Percentiles rank a stretch among this genome's conserved stretches.
Evolutionary conservation across 2,113 vertebrate species (phyloP).

Genomic region (Alligator sinensis): DNA sequence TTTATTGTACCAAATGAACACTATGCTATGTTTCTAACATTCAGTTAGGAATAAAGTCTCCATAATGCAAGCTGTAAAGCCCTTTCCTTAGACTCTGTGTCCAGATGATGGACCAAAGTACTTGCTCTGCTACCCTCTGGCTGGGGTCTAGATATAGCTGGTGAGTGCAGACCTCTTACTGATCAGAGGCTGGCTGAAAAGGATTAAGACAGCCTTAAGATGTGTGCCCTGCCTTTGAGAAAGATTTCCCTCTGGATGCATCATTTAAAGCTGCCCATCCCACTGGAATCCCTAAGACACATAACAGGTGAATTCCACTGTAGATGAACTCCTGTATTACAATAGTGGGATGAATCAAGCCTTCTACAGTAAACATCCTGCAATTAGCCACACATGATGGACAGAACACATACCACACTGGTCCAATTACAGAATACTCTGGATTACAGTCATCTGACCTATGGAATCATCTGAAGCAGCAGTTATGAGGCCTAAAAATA

Average conservation of each 20-base stretch:
- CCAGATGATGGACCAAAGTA: rapidly evolving
- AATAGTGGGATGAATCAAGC: rapidly evolving
- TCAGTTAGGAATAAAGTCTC: not conserved
- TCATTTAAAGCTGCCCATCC: not conserved
- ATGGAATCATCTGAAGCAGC: rapidly evolving
- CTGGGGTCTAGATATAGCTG: not conserved
- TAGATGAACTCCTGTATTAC: too few relatives aligned
- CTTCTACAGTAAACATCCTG: rapidly evolving
- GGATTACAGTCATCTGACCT: not conserved
- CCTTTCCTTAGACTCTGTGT: not conserved
- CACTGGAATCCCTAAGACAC: not conserved
- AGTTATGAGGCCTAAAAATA: not conserved
- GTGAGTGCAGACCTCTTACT: not conserved
- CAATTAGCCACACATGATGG: not conserved
- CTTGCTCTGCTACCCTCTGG: not conserved
- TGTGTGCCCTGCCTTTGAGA: not conserved
- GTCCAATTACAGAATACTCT: not conserved
- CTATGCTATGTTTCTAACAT: too few relatives aligned
- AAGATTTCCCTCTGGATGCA: not conserved
- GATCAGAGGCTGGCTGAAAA: not conserved
- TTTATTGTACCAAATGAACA: too few relatives aligned
- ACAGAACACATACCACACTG: not conserved
- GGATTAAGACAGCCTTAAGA: not conserved
- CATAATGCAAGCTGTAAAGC: not conserved
- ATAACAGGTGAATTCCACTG: rapidly evolving